Conservation (phyloP, 2,888 invertebrate genomes). For the Hemistola chrysoprasaria region DNA sequence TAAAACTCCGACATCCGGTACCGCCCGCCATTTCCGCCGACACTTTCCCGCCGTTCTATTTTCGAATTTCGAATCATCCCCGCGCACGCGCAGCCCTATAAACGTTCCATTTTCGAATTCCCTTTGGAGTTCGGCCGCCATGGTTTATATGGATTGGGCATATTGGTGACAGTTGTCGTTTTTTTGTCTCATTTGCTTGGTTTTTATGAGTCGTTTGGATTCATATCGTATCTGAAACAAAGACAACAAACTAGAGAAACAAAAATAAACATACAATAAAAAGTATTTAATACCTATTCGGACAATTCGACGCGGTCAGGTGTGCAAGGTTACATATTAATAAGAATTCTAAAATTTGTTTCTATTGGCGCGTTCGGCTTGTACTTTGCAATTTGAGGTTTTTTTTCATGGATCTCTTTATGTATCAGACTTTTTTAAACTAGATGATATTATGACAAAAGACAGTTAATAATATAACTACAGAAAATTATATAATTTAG, state of each 20-base stretch:
- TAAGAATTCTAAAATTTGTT: too few species aligned
- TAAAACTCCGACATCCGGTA: slow-evolving; percentile 57
- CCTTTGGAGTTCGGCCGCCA: slow-evolving; percentile 60
- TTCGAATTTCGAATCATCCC: slow-evolving; percentile 58
- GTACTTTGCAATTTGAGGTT: too few species aligned
- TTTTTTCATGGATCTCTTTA: too few species aligned
- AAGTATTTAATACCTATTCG: too few species aligned
- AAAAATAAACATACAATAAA: not conserved
- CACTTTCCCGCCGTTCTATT: slow-evolving; percentile 53
- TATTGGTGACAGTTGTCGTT: slow-evolving; percentile 49
- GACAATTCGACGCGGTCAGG: too few species aligned
- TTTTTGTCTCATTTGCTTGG: slow-evolving; percentile 47
- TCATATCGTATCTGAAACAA: slow-evolving; percentile 56
- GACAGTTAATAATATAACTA: too few species aligned
- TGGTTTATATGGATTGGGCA: slow-evolving; percentile 60
- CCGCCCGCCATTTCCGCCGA: slow-evolving; percentile 52
- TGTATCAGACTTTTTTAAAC: too few species aligned
- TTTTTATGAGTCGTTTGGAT: slow-evolving; percentile 34
- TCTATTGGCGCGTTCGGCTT: too few species aligned
- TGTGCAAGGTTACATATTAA: too few species aligned
- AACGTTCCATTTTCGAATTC: slow-evolving; percentile 51
- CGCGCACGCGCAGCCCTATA: slow-evolving; percentile 51
- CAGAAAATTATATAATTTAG: too few species aligned
- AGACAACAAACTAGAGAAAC: slow-evolving; percentile 11
- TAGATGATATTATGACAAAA: too few species aligned